Conservation (phyloP, 2,888 invertebrate species). For the Drosophila maculinotata region DNA sequence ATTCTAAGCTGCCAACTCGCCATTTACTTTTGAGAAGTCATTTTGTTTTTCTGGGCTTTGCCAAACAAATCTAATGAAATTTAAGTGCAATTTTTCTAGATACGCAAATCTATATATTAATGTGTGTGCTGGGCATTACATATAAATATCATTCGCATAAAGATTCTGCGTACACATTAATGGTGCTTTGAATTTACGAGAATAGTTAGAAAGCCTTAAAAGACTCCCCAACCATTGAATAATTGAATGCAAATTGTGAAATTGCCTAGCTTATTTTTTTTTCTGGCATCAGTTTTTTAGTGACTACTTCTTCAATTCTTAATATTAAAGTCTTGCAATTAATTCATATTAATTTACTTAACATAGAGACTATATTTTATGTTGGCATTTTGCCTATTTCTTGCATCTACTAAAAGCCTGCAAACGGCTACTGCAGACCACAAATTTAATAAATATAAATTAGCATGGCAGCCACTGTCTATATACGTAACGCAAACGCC, state of each 20-base stretch:
- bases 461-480: slow-evolving; percentile 16
- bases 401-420: neutral
- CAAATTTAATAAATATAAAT: slow-evolving; percentile 44
- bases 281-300: too few species aligned
- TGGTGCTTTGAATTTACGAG: neutral
- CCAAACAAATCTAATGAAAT: slow-evolving; percentile 35
- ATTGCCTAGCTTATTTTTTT: too few species aligned
- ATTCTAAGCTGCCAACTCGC: neutral
- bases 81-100: slow-evolving; percentile 20
- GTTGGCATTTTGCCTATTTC: slow-evolving; percentile 6
- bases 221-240: too few species aligned
- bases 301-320: too few species aligned
- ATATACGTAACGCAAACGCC: slow-evolving; percentile 5
- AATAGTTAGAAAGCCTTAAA: neutral
- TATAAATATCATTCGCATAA: slow-evolving; percentile 14
- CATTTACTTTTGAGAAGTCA: neutral
- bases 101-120: neutral
- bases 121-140: slow-evolving; percentile 1
- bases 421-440: slow-evolving; percentile 10
- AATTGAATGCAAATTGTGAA: too few species aligned
- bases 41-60: slow-evolving; percentile 8
- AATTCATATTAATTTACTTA: slow-evolving; percentile 10
- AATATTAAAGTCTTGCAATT: neutral
- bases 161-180: slow-evolving; percentile 1
- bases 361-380: neutral